These are phyloP conservation scores for Osmoderma eremita DNA, from an alignment of 2,888 invertebrate species.

Conservation along the genomic window DNA sequence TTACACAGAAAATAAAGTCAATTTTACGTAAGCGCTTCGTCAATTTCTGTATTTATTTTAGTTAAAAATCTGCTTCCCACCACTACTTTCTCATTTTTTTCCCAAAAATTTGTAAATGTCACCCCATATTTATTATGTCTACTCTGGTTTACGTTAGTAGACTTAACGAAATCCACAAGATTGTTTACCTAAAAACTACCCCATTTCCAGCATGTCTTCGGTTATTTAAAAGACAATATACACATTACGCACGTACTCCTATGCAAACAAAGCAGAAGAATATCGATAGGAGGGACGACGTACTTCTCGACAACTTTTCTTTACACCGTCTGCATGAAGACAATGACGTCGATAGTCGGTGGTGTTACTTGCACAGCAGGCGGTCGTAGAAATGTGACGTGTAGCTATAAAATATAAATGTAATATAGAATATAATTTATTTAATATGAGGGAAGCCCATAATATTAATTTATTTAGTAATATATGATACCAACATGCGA, in stretches of 20 bases:
- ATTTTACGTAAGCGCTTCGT: not conserved
- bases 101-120: slow-evolving; percentile 32
- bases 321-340: slow-evolving; percentile 14
- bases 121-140: slow-evolving; percentile 31
- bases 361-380: slow-evolving; percentile 10
- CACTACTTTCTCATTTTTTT: slow-evolving; percentile 9
- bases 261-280: not conserved
- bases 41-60: slow-evolving; percentile 24
- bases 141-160: slow-evolving; percentile 5
- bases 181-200: slow-evolving; percentile 32
- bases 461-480: slow-evolving; percentile 17
- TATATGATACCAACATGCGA: not conserved
- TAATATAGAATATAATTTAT: not conserved
- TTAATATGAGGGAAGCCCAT: slow-evolving; percentile 1
- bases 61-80: slow-evolving; percentile 21
- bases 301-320: slow-evolving; percentile 22
- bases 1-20: no score
- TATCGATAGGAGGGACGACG: slow-evolving; percentile 1
- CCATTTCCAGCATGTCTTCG: slow-evolving; percentile 18
- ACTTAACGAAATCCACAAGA: slow-evolving; percentile 1
- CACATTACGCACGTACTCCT: slow-evolving; percentile 6
- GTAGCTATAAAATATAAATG: slow-evolving; percentile 13
- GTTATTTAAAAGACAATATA: slow-evolving; percentile 27
- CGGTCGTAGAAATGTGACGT: not conserved
- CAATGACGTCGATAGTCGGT: not conserved